Conservation (phyloP, 2,888 invertebrate species). For the Amphipoea oculea region DNA sequence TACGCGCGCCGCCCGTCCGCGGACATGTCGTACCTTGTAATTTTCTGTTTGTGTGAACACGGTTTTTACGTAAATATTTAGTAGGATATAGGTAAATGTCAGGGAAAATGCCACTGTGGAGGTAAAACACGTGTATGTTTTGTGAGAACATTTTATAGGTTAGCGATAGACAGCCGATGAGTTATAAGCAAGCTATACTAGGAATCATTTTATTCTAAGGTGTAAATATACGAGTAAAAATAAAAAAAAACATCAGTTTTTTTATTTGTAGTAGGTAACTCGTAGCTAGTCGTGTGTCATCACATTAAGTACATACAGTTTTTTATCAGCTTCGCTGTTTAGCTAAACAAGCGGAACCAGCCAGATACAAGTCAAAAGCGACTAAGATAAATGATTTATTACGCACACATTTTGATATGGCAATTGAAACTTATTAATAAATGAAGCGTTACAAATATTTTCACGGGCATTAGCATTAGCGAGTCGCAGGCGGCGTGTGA, state of each 20-base stretch:
- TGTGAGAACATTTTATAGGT: constrained; percentile 15
- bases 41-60: constrained; percentile 82
- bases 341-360: constrained; percentile 41
- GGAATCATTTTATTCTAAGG: constrained; percentile 7
- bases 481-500: constrained; percentile 67
- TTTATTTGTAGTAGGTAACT: constrained; percentile 4
- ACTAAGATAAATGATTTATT: constrained; percentile 58
- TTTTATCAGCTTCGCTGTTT: constrained; percentile 25
- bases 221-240: background rate
- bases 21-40: constrained; percentile 76
- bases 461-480: constrained; percentile 68
- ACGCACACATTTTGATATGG: constrained; percentile 59
- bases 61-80: constrained; percentile 69
- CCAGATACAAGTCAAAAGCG: constrained; percentile 39
- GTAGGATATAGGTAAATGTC: constrained; percentile 52
- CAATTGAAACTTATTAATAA: constrained; percentile 67
- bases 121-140: constrained; percentile 36
- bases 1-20: constrained; percentile 73
- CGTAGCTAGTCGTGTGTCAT: constrained; percentile 10
- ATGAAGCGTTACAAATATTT: constrained; percentile 68
- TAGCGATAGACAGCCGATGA: background rate
- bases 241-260: constrained; percentile 10
- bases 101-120: constrained; percentile 46
- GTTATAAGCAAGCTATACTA: background rate
- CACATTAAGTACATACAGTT: constrained; percentile 1